phyloP scores from a whole-genome alignment of 2,888 invertebrate species.

The Tetropium fuscum region DNA sequence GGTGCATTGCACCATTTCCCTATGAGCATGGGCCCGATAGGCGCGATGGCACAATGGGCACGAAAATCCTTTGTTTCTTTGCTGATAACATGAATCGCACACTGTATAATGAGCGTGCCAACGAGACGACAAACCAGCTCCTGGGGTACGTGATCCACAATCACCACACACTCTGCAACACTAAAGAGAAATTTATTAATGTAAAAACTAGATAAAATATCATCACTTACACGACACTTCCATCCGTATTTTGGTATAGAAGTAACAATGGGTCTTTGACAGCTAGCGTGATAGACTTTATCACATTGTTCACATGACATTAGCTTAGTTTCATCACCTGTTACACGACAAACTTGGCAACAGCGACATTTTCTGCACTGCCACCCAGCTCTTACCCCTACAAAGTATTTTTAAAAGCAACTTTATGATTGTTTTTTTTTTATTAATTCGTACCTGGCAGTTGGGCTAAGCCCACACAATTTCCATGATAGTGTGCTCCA shows the following conservation, averaged over 20 bases:
- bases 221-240: slow-evolving; percentile 85
- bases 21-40: slow-evolving; percentile 93
- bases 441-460: slow-evolving; percentile 71
- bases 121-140: slow-evolving; percentile 93
- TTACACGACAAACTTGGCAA: slow-evolving; percentile 93
- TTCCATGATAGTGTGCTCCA: slow-evolving; percentile 94
- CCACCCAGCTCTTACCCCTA: slow-evolving; percentile 92
- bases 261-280: slow-evolving; percentile 91
- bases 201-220: not conserved
- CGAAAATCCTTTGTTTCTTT: slow-evolving; percentile 95
- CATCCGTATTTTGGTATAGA: slow-evolving; percentile 98
- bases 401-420: not conserved
- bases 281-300: slow-evolving; percentile 95
- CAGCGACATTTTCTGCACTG: slow-evolving; percentile 92
- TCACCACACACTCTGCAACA: slow-evolving; percentile 96
- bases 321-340: slow-evolving; percentile 80
- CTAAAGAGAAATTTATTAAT: too few relatives aligned
- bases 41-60: slow-evolving; percentile 96
- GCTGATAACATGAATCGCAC: slow-evolving; percentile 98
- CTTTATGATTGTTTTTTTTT: slow-evolving; percentile 4
- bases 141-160: slow-evolving; percentile 96
- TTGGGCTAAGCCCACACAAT: slow-evolving; percentile 87
- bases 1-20: slow-evolving; percentile 95
- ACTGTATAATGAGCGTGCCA: slow-evolving; percentile 99
- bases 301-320: slow-evolving; percentile 96